Evolutionary conservation across 1,140 invertebrate species (phyloP), one percentile per base, ranked within the genome.

Genomic region (Sarcophaga bullata): DNA sequence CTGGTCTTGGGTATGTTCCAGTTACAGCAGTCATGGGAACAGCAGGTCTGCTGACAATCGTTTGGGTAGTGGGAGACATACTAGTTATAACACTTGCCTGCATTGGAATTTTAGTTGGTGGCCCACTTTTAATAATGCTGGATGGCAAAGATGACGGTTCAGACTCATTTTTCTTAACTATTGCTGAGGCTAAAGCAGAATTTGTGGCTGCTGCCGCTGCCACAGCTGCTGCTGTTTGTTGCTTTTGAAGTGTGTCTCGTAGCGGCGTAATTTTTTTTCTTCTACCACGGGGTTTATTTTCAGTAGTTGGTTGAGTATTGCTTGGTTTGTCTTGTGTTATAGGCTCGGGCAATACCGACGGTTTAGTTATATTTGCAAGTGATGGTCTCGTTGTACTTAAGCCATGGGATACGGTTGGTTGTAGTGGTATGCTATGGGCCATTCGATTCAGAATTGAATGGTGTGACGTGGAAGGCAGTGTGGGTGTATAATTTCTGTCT

Each of bases 31-130:
- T 84, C 0, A 85, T 83, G 9, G 86, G 90, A 0, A 90, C 86
- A 0, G 92, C 90, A 54, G 92, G 91, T 0, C 91, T 90, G n/a
- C 17, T 68, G 19, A 19, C 10, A 68, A 68, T n/a, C 10, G 62
- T 19, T 9, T 68, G 62, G 9, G 62, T 17, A 10, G 62, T 8
- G 78, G 93, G 92, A 54, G 93, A 89, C 92, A 94, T 93, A 72
- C 93, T 91, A 3, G 93, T 94, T 17, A 94, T 93, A 1, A 94
- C 93, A 25, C 93, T 93, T 47, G 93, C 92, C 76, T 91, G 91
- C 75, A 78, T 78, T 50, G n/a, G 78, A 19, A 17, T 46, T 50
- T 25, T 54, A 6, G 17, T 58, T 0, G n/a, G 68, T 85, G 87
- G 84, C 90, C 84, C 85, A 84, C 48, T 88, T 86, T 87, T 91